These are phyloP conservation scores for Callipepla californica DNA, from an alignment of 2,113 vertebrate genomes.

Conservation along the genomic window DNA sequence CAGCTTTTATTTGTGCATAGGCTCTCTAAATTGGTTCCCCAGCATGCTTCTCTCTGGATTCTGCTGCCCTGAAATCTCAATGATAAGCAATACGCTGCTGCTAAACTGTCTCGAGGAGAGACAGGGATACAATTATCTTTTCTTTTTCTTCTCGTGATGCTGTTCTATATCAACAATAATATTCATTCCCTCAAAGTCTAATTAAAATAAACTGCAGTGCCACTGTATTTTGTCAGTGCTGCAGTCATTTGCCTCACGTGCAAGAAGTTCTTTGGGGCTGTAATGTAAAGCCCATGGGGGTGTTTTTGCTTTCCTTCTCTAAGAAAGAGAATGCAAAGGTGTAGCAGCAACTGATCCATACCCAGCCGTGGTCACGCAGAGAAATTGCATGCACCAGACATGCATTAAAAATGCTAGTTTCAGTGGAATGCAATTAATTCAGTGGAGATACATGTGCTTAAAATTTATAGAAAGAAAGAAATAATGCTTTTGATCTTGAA, in stretches of 20 bases:
- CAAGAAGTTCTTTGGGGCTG: conserved; percentile 50
- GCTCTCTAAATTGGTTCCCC: neutral
- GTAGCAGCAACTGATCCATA: conserved; percentile 15
- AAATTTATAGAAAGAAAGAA: neutral
- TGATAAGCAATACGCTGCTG: neutral
- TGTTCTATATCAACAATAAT: conserved; percentile 38
- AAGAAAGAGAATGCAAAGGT: neutral
- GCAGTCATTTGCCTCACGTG: conserved; percentile 29
- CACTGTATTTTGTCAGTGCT: conserved; percentile 50
- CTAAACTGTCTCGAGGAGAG: neutral
- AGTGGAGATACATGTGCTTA: neutral
- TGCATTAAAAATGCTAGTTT: neutral
- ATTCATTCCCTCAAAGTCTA: conserved; percentile 52
- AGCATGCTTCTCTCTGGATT: neutral
- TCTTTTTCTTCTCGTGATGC: neutral
- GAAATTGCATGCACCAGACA: neutral
- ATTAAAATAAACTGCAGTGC: conserved; percentile 67
- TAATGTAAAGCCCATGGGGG: neutral
- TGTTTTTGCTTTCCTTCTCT: neutral
- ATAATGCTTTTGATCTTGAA: neutral
- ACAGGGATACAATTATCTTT: neutral
- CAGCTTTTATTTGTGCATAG: neutral
- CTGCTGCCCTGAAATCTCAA: neutral
- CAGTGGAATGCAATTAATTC: neutral
- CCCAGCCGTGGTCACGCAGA: neutral